Evolutionary conservation across 1,140 invertebrate genomes (phyloP).

Genomic region (Drosophila gunungcola): DNA sequence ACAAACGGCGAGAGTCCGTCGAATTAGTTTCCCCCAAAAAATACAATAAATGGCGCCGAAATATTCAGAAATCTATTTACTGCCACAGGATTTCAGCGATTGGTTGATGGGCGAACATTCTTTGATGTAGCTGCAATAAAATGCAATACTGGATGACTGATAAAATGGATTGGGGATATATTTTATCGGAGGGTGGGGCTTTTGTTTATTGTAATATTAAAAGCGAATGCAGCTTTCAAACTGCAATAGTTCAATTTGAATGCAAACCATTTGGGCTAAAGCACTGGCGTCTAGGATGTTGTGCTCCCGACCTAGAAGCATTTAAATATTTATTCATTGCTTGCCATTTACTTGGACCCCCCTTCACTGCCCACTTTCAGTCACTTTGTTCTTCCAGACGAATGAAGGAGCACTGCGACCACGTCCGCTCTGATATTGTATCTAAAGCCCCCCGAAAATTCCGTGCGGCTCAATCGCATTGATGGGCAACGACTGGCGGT

Average conservation of each 20-base stretch:
- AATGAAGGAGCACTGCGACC: conserved; percentile 13
- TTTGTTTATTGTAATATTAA: neutral
- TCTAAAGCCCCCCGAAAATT: conserved; percentile 23
- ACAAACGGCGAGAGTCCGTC: conserved; percentile 55
- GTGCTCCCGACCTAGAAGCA: too few species aligned
- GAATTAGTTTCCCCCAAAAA: conserved; percentile 55
- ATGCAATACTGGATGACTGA: conserved; percentile 35
- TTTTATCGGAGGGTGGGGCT: neutral
- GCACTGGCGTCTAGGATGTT: too few species aligned
- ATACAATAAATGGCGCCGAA: conserved; percentile 6
- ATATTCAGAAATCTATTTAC: conserved; percentile 33
- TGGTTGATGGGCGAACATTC: conserved; percentile 19
- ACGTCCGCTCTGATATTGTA: neutral
- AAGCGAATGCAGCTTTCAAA: neutral
- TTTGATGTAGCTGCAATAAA: conserved; percentile 36
- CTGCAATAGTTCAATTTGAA: neutral
- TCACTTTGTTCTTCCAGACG: conserved; percentile 38
- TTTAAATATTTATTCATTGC: too few species aligned
- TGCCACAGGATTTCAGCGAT: conserved; percentile 17
- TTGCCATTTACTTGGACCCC: too few species aligned
- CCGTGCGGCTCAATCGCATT: conserved; percentile 36
- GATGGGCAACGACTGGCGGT: conserved; percentile 14
- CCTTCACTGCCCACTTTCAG: conserved; percentile 5
- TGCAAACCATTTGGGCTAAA: too few species aligned
- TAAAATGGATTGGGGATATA: conserved; percentile 12